phyloP scores from a whole-genome alignment of 1,140 invertebrate species.

The Pinna nobilis region DNA sequence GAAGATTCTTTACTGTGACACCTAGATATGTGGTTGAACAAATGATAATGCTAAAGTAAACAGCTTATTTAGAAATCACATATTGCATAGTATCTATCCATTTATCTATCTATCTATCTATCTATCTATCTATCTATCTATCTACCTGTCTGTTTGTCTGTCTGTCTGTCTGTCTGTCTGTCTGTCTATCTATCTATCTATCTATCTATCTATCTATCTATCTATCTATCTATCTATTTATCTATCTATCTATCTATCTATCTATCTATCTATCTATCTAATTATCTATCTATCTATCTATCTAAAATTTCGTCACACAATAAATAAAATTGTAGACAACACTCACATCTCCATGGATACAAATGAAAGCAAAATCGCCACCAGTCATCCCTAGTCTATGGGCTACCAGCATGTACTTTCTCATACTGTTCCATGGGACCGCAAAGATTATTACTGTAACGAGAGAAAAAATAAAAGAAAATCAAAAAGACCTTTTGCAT shows the following conservation, averaged over 20 bases:
- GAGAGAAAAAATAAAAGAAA: constrained; percentile 19
- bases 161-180: too few species aligned
- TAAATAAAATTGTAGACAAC: constrained; percentile 8
- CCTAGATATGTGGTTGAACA: neutral
- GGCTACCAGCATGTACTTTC: constrained; percentile 91
- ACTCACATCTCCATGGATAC: constrained; percentile 81
- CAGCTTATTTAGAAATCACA: neutral
- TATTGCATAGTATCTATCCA: too few species aligned
- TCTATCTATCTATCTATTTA: too few species aligned
- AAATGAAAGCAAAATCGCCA: constrained; percentile 91
- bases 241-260: too few species aligned
- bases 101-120: too few species aligned
- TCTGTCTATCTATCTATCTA: too few species aligned
- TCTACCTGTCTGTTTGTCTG: too few species aligned
- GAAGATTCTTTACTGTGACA: neutral
- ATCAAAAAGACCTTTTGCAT: neutral
- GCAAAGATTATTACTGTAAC: constrained; percentile 88
- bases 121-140: too few species aligned
- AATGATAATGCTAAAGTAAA: neutral
- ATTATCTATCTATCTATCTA: too few species aligned
- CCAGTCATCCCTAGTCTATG: constrained; percentile 90
- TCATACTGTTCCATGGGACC: constrained; percentile 84
- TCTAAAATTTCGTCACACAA: constrained; percentile 3
- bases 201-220: too few species aligned
- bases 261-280: too few species aligned